Conservation (phyloP, 2,888 invertebrate genomes). For the Lasioglossum morio region DNA sequence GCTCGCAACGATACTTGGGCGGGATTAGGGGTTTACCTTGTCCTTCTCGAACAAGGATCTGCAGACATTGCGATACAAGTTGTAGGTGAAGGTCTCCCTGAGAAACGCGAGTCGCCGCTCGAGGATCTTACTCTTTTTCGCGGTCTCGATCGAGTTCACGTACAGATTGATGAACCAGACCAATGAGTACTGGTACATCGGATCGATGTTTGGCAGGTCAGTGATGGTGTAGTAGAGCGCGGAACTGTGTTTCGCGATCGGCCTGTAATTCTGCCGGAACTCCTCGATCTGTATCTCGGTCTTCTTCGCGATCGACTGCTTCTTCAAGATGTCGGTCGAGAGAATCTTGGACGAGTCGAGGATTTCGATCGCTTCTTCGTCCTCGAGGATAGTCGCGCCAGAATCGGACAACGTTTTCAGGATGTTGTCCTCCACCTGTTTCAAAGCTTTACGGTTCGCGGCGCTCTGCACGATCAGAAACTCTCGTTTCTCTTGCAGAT, state of each 20-base stretch:
- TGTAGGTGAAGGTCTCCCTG: constrained; percentile 86
- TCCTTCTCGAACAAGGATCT: constrained; percentile 88
- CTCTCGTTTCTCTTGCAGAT: constrained; percentile 87
- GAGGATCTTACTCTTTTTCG: constrained; percentile 81
- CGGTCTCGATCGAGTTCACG: constrained; percentile 86
- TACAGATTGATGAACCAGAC: constrained; percentile 89
- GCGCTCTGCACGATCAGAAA: constrained; percentile 86
- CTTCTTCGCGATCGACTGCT: constrained; percentile 86
- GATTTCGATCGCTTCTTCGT: constrained; percentile 88
- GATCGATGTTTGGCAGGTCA: constrained; percentile 87
- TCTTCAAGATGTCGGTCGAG: constrained; percentile 86
- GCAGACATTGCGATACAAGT: constrained; percentile 86
- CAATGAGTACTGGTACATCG: constrained; percentile 89
- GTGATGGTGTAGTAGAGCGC: constrained; percentile 87
- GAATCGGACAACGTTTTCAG: constrained; percentile 86
- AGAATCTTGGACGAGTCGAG: constrained; percentile 88
- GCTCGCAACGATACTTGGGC: neutral
- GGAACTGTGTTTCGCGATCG: constrained; percentile 87
- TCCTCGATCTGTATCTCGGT: constrained; percentile 86
- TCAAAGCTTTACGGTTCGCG: constrained; percentile 86
- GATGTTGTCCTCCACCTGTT: constrained; percentile 88
- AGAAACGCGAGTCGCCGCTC: constrained; percentile 86
- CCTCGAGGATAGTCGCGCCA: constrained; percentile 88
- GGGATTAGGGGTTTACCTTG: constrained; percentile 84
- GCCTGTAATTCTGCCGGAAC: constrained; percentile 86